These are phyloP conservation scores for Heloderma charlesbogerti DNA, from an alignment of 2,113 vertebrate species.

Conservation along the genomic window DNA sequence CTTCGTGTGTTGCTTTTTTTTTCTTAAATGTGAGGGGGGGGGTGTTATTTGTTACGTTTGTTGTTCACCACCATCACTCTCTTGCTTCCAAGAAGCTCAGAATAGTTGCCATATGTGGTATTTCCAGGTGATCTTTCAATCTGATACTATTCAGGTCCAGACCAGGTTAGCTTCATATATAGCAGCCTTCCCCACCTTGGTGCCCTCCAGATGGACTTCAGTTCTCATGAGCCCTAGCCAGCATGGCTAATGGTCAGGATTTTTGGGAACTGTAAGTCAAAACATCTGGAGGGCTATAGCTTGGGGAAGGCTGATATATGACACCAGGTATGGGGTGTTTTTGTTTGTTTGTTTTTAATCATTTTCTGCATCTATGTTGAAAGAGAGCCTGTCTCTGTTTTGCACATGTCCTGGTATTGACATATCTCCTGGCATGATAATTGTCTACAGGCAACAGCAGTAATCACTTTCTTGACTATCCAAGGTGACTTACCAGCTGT, in stretches of 20 bases:
- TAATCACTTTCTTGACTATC: background rate
- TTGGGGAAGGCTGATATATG: too few species aligned
- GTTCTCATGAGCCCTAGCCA: too few species aligned
- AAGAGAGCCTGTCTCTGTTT: slow-evolving; percentile 12
- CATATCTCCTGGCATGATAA: background rate
- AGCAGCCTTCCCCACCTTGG: too few species aligned
- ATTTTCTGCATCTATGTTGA: background rate
- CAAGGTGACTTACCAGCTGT: background rate
- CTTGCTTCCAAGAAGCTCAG: background rate
- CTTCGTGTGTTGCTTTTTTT: background rate
- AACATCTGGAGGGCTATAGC: too few species aligned
- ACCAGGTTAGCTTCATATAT: background rate
- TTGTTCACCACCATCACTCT: background rate
- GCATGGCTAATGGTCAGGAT: too few species aligned
- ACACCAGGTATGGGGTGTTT: background rate
- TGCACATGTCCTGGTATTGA: background rate
- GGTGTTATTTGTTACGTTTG: background rate
- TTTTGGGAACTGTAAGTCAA: too few species aligned
- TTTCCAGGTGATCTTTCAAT: background rate
- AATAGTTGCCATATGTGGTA: background rate
- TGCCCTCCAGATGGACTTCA: too few species aligned
- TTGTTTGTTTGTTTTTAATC: too few species aligned
- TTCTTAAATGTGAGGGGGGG: background rate
- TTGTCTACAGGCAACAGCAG: rapidly evolving
- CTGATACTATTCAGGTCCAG: background rate